Evolutionary conservation across 1,140 invertebrate genomes (phyloP).

Genomic region (Rhagoletis zephyria): DNA sequence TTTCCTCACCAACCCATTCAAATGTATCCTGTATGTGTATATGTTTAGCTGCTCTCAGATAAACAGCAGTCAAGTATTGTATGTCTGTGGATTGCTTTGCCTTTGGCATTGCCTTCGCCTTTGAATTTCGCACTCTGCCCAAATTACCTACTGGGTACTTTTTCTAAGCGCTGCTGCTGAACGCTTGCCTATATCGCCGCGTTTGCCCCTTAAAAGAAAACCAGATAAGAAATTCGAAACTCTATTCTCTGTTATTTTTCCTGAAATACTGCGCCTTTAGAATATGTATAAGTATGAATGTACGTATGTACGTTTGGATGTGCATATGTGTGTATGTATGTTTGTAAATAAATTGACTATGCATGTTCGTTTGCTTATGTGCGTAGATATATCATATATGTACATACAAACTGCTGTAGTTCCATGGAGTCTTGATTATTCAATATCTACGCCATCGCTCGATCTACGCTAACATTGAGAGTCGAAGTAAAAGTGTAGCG

Average conservation of each 20-base stretch:
- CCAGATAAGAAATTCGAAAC: conserved; percentile 49
- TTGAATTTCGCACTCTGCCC: neutral
- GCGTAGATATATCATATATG: neutral
- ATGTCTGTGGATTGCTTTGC: neutral
- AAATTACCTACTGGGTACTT: neutral
- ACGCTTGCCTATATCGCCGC: neutral
- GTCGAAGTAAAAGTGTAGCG: neutral
- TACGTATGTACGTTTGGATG: neutral
- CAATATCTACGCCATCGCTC: conserved; percentile 17
- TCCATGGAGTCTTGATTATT: neutral
- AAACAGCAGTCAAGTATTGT: neutral
- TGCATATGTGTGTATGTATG: conserved; percentile 5
- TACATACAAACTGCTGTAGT: too few relatives aligned
- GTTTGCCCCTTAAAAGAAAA: neutral
- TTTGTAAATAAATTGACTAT: neutral
- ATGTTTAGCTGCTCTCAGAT: neutral
- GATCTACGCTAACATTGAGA: neutral
- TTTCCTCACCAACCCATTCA: neutral
- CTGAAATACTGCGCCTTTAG: conserved; percentile 43
- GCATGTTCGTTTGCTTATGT: neutral
- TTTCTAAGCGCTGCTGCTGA: neutral
- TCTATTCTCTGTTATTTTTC: conserved; percentile 50
- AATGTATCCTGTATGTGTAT: neutral
- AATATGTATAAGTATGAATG: neutral
- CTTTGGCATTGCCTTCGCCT: neutral